A percentile compares a stretch with the other conserved stretches of the same genome.
phyloP scores from a whole-genome alignment of 2,888 invertebrate genomes.

The Sericinus montela region DNA sequence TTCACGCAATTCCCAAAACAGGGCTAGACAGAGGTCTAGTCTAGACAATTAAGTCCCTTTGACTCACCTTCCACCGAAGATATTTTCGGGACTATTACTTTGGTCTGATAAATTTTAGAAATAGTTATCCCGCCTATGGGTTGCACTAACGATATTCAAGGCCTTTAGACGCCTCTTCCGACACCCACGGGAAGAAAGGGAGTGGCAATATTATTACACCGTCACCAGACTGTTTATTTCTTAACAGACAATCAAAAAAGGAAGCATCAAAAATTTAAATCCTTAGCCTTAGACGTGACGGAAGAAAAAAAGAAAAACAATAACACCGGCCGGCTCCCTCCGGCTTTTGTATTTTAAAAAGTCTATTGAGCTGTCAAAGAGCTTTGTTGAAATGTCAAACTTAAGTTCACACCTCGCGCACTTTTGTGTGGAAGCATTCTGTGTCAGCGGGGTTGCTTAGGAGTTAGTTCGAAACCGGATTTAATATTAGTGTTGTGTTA shows the following conservation, averaged over 20 bases:
- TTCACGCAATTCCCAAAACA: too few species aligned
- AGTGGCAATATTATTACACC: too few species aligned
- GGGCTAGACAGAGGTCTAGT: too few species aligned
- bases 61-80: too few species aligned
- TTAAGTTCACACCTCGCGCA: conserved; percentile 12
- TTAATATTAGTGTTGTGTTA: neutral
- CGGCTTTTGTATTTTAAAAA: conserved; percentile 6
- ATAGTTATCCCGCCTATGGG: too few species aligned
- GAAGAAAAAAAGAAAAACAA: conserved; percentile 9
- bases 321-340: conserved; percentile 2
- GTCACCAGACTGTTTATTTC: too few species aligned
- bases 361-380: conserved; percentile 12
- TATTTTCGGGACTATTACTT: too few species aligned
- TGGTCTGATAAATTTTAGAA: too few species aligned
- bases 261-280: neutral
- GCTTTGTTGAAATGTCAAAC: conserved; percentile 11
- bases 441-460: conserved; percentile 1
- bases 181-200: too few species aligned
- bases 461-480: neutral
- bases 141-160: too few species aligned
- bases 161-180: too few species aligned
- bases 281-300: conserved; percentile 2
- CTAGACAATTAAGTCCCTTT: too few species aligned
- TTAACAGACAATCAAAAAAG: neutral
- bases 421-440: neutral